Base-by-base conservation (phyloP, 1,140 invertebrate species). In the Babylonia areolata region DNA sequence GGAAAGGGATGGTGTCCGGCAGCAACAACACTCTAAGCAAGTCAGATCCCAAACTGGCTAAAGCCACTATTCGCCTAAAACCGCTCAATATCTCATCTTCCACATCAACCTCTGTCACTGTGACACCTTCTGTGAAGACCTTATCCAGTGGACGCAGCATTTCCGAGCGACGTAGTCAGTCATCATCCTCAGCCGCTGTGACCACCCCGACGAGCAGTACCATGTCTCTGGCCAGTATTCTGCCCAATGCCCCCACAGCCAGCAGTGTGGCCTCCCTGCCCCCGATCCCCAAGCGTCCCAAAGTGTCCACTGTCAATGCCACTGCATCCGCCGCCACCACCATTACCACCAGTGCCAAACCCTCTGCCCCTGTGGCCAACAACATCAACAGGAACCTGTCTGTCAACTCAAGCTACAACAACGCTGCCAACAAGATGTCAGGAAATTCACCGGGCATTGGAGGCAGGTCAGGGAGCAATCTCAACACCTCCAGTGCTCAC, bases 21-120 rank as follows among this genome's bases (percentile, higher is more conserved):
- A 73, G 40, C 40, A 84, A 84, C 82, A 84, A 40, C 33, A 51
- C 40, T n/a, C 33, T 84, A 39, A 89, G 86, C 58, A 93, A 92
- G 87, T 87, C 91, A 5, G 93, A 94, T 78, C 91, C 91, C 5
- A 94, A 94, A 87, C 86, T 94, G 31, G 90, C 88, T n/a, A 92
- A 93, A 89, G 93, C 92, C 35, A 94, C 93, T 31, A 92, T 94
- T n/a, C 92, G 93, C 84, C 85, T 94, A 51, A 94, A 94, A 87
- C 93, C 92, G n/a, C 87, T 94, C 40, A 90, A 88, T 28, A 90
- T 94, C 78, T 90, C 92, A 42, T 85, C 86, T 15, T 85, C 90
- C 15, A 89, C 90, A 64, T 90, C 91, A 40, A 89, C 92, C 81
- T 92, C 58, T 85, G 87, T 82, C 84, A 85, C 80, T 35, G 87